Base-by-base conservation (phyloP, 1,140 invertebrate genomes). In the Drosophila lowei region DNA sequence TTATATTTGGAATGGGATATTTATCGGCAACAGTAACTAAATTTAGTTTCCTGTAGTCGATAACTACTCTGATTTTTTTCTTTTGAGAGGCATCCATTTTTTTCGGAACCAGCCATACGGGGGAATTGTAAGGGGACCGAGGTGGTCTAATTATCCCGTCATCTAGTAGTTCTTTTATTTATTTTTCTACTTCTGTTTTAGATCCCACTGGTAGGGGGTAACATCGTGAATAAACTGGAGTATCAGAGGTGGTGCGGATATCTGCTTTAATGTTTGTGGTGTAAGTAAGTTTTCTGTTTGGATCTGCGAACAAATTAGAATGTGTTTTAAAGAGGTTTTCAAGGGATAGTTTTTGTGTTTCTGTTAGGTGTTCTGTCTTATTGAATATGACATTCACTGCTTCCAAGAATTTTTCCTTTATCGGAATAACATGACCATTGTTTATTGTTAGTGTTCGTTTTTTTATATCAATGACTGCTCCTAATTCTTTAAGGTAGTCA, bases 1-100 rank as follows among this genome's bases (percentile, higher is more conserved):
- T 38, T 11, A 93, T 92, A n/a, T 91, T 86, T 2, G 93, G 93
- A 11, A 94, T 75, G 3, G 93, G 93, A 79, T 92, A 94, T 25
- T 58, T 72, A 57, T 91, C 88, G 7, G 56, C 70, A 7, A 89
- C 77, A 2, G 79, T 91, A 59, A 66, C 80, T 43, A 80, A 67
- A 47, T 91, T 92, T 11, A 92, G 44, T 65, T 85, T 89, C 25
- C 83, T 64, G 53, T 80, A 92, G 63, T 92, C 90, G 13, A 91
- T 75, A 2, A 91, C 90, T 18, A 92, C 55, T 18, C 90, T 25
- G 8, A 30, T 9, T 9, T 30, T 30, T 0, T 55, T 77, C 75
- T 59, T 90, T 89, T 15, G 23, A 68, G 52, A 9, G 6, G 56
- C 53, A 38, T 76, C 67, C 25, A 25, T 63, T 55, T 83, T 83